A percentile compares a stretch with the other conserved stretches of the same genome.
These are phyloP conservation scores for Hermaeophaga mercurialis DNA, from an alignment of 2,888 invertebrate genomes.

Conservation along the genomic window DNA sequence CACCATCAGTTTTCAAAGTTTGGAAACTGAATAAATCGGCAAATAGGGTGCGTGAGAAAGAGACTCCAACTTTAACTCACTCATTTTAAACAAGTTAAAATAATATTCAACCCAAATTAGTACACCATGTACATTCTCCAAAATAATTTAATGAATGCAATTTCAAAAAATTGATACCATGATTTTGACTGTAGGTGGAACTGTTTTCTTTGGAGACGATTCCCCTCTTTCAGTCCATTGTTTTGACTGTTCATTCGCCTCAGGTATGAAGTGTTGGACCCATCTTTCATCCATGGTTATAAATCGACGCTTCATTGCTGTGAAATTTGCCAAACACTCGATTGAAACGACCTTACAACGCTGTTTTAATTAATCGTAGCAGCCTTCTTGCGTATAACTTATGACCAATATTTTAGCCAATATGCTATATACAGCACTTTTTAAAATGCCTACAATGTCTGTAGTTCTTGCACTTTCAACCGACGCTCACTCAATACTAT, in stretches of 20 bases:
- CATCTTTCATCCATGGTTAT: no score
- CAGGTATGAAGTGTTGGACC: neutral
- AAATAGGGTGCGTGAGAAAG: no score
- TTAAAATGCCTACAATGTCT: slow-evolving; percentile 37
- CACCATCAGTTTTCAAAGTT: no score
- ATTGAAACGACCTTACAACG: slow-evolving; percentile 31
- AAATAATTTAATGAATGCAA: no score
- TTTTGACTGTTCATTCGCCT: neutral
- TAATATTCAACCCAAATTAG: no score
- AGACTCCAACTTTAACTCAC: no score
- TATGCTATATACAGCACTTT: slow-evolving; percentile 36
- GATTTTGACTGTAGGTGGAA: no score
- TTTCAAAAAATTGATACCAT: no score
- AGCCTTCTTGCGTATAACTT: slow-evolving; percentile 39
- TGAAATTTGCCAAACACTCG: no score
- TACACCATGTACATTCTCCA: no score
- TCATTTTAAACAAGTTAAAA: no score
- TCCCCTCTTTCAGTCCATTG: neutral
- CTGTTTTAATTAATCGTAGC: slow-evolving; percentile 35
- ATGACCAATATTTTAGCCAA: slow-evolving; percentile 37
- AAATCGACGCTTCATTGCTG: slow-evolving; percentile 26
- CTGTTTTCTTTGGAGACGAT: neutral
- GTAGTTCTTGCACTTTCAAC: slow-evolving; percentile 33
- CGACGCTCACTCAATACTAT: slow-evolving; percentile 36
- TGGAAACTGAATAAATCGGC: no score